Evolutionary conservation across 2,888 invertebrate species (phyloP), one percentile per base, ranked within the genome.

Genomic region (Diachrysia chrysitis): DNA sequence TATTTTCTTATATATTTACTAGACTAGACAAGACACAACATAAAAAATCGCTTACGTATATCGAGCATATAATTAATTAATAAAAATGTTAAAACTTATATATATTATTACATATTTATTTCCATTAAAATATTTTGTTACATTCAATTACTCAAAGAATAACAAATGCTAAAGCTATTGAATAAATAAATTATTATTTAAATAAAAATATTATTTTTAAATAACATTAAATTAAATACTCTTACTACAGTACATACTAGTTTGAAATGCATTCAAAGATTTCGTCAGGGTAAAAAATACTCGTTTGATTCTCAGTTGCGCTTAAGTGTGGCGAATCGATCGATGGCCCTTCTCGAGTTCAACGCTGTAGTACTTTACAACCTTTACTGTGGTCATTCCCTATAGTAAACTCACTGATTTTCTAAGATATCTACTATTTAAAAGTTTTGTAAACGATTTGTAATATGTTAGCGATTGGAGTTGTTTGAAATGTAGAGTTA

Each of bases 291-390:
- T 59, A 55, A 72, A 85, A 83, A 83, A 85, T 87, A 87, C 86
- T 79, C 84, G 87, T 90, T 89, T 86, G 83, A 82, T 86, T 86
- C 82, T 88, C 83, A 79, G 84, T 78, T 83, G 88, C 85, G 88
- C 84, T 73, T 79, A 86, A 85, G 87, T 90, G 90, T 89, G 81
- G 81, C 93, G 76, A 93, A 94, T 94, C 93, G 94, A 92, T 86
- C 94, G 89, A 88, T 89, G 92, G 92, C 93, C 92, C 93, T 89
- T 66, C 83, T 76, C 81, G 87, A 92, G 92, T 93, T 94, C 92
- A 93, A 92, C 92, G 91, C 89, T 87, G 81, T 83, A 67, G 66
- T 64, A 69, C 79, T 73, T 66, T 69, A 63, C 63, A 59, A 67
- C 69, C 69, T 66, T 58, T 53, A 66, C 58, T 56, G 68, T 35